Conservation (phyloP, 64 coral and sea anemone genomes). For the Orbicella faveolata region DNA sequence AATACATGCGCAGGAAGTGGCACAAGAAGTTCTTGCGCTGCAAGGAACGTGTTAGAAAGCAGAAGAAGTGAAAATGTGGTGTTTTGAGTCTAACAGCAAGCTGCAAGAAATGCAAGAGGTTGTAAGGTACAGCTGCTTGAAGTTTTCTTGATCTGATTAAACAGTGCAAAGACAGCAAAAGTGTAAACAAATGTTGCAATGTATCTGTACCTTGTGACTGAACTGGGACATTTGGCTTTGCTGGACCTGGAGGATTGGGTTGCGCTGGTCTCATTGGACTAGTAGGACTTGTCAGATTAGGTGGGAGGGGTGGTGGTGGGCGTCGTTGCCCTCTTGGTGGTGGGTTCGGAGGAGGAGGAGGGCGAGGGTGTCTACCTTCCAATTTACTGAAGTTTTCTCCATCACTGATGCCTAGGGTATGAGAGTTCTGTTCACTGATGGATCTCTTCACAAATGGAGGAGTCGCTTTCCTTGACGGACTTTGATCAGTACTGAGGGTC, state of each 20-base stretch:
- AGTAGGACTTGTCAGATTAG: background rate
- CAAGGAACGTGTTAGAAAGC: no score
- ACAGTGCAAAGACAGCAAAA: no score
- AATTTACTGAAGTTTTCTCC: conserved; percentile 34
- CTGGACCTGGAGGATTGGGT: background rate
- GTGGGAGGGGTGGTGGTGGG: conserved; percentile 78
- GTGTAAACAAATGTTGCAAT: no score
- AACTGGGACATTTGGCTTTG: background rate
- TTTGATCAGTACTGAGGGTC: background rate
- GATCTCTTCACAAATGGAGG: conserved; percentile 1
- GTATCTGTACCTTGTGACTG: background rate
- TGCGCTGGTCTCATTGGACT: background rate
- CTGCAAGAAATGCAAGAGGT: no score
- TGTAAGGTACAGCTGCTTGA: no score
- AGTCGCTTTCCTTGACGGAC: background rate
- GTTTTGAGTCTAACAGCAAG: no score
- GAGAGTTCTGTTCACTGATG: conserved; percentile 18
- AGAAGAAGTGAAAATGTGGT: no score
- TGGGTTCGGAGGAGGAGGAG: conserved; percentile 59
- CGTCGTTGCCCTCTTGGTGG: conserved; percentile 67
- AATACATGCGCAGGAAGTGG: no score
- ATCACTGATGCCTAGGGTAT: background rate
- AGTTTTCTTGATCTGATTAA: no score
- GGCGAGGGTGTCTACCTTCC: conserved; percentile 19
- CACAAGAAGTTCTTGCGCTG: no score